A percentile compares a stretch with the other conserved stretches of the same genome.
These are phyloP conservation scores for Lasioglossum morio DNA, from an alignment of 2,888 invertebrate genomes.

Conservation along the genomic window DNA sequence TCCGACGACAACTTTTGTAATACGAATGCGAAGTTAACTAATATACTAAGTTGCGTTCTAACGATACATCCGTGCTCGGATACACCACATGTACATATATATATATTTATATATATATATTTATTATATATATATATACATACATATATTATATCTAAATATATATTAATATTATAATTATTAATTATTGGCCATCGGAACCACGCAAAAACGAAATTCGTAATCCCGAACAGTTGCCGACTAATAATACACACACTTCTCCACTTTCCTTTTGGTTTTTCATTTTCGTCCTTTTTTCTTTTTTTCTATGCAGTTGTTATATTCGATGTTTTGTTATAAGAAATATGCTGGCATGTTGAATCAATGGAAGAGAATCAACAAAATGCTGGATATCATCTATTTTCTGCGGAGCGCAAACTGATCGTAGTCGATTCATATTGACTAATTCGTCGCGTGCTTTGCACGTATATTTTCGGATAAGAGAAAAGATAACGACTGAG, in stretches of 20 bases:
- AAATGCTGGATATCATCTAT: conserved; percentile 67
- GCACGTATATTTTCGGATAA: not conserved
- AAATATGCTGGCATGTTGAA: conserved; percentile 76
- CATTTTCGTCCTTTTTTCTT: not conserved
- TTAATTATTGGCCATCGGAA: conserved; percentile 52
- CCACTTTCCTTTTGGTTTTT: conserved; percentile 19
- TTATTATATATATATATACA: conserved; percentile 10
- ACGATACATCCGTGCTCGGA: conserved; percentile 17
- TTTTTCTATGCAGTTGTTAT: conserved; percentile 66
- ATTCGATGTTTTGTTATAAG: conserved; percentile 72
- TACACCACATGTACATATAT: not conserved
- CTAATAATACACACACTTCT: conserved; percentile 45
- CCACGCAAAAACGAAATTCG: conserved; percentile 49
- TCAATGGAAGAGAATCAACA: conserved; percentile 69
- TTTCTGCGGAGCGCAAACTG: conserved; percentile 69
- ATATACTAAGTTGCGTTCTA: conserved; percentile 61
- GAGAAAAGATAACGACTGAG: not conserved
- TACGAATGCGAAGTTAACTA: conserved; percentile 57
- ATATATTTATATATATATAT: not conserved
- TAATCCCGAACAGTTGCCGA: conserved; percentile 48
- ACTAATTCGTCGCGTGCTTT: not conserved
- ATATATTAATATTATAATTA: conserved; percentile 33
- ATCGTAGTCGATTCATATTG: conserved; percentile 49
- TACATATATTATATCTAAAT: conserved; percentile 30
- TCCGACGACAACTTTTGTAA: conserved; percentile 64